Percentiles rank a stretch among this genome's conserved stretches.
phyloP scores from a whole-genome alignment of 1,140 invertebrate species.

The Adelges cooleyi region DNA sequence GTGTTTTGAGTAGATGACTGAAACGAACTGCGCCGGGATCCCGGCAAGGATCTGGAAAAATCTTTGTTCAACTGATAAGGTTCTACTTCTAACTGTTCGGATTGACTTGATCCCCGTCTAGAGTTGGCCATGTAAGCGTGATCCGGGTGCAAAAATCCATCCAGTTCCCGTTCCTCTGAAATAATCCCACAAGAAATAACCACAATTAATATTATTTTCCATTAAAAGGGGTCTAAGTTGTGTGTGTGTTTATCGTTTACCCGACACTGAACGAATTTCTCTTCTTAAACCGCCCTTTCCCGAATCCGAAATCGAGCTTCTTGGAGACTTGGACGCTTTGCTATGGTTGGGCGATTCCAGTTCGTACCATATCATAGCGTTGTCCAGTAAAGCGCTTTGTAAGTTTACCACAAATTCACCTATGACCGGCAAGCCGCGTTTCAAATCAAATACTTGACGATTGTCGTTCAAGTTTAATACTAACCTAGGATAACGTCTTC shows the following conservation, averaged over 20 bases:
- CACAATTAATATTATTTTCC: not conserved
- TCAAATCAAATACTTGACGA: not conserved
- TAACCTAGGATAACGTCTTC: conserved; percentile 67
- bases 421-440: not conserved
- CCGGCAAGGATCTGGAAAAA: conserved; percentile 70
- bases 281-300: conserved; percentile 47
- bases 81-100: conserved; percentile 70
- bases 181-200: too few species aligned
- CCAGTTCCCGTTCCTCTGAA: conserved; percentile 55
- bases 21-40: conserved; percentile 69
- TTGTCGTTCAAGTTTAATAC: not conserved
- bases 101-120: conserved; percentile 68
- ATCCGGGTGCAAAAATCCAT: conserved; percentile 66
- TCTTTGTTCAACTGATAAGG: conserved; percentile 72
- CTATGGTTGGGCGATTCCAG: conserved; percentile 64
- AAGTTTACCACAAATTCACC: conserved; percentile 65
- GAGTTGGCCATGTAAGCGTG: conserved; percentile 56
- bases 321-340: conserved; percentile 52
- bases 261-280: conserved; percentile 52
- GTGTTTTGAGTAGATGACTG: conserved; percentile 39
- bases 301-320: conserved; percentile 54
- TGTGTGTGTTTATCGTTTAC: conserved; percentile 34
- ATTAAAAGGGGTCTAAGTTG: not conserved
- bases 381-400: conserved; percentile 69
- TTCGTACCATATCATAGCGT: conserved; percentile 75